Evolutionary conservation across 2,888 invertebrate genomes (phyloP).

Genomic region (Agrotis ipsilon): DNA sequence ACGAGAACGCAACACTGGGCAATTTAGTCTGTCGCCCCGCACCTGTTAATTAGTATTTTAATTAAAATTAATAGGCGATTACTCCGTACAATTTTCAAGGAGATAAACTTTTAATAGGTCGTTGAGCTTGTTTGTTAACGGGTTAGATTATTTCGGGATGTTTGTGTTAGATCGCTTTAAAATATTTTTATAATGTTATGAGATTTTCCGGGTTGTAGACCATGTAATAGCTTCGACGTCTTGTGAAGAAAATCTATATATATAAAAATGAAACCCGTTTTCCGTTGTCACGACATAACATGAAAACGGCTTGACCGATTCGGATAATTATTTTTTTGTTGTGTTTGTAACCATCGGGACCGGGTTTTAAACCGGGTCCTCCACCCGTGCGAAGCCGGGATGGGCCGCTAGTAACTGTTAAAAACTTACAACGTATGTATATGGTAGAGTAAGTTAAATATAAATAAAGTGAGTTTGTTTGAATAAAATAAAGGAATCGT

Average conservation of each 20-base stretch:
- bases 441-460: too few species aligned
- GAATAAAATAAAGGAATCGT: too few species aligned
- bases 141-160: conserved; percentile 46
- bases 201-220: not conserved
- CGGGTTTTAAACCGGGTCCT: too few species aligned
- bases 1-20: conserved; percentile 76
- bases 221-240: not conserved
- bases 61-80: conserved; percentile 89
- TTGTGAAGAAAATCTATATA: not conserved
- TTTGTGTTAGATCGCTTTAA: conserved; percentile 36
- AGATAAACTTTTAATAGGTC: conserved; percentile 73
- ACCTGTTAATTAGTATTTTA: conserved; percentile 86
- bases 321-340: too few species aligned
- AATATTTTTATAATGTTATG: not conserved
- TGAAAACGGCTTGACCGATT: too few species aligned
- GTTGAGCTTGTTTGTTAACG: conserved; percentile 61
- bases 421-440: too few species aligned
- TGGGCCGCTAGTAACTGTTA: too few species aligned
- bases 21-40: conserved; percentile 83
- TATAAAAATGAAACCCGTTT: too few species aligned
- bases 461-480: too few species aligned
- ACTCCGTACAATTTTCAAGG: conserved; percentile 78
- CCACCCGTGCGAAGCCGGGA: too few species aligned
- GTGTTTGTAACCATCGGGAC: too few species aligned
- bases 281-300: too few species aligned